Percentiles rank a stretch among this genome's conserved stretches.
Conservation (phyloP, 2,888 invertebrate species). For the Busseola fusca region DNA sequence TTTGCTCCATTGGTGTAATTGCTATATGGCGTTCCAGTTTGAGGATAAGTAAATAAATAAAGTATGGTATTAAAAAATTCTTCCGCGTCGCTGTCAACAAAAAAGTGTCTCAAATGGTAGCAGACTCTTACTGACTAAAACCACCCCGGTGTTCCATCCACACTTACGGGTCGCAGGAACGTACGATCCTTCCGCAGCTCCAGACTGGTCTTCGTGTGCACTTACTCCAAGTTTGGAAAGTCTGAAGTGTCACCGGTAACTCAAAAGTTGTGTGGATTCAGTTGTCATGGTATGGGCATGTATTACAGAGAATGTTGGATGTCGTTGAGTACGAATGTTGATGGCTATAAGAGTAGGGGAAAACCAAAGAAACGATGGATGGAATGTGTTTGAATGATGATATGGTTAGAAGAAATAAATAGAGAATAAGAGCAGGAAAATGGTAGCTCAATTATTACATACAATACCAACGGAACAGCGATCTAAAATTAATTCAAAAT, state of each 20-base stretch:
- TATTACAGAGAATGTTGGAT: background rate
- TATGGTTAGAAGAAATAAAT: background rate
- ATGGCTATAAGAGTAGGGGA: background rate
- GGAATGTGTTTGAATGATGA: background rate
- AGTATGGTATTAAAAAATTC: background rate
- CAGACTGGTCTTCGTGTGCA: background rate
- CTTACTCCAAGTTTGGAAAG: background rate
- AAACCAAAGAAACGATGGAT: background rate
- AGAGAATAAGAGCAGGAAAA: too few relatives aligned
- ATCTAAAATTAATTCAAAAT: constrained; percentile 16
- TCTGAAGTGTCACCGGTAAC: too few relatives aligned
- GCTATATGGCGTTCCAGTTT: too few relatives aligned
- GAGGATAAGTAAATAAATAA: too few relatives aligned
- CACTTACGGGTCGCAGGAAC: too few relatives aligned
- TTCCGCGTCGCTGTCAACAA: background rate
- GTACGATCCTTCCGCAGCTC: too few relatives aligned
- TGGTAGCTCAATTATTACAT: background rate
- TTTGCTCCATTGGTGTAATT: too few relatives aligned
- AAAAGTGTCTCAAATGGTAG: background rate
- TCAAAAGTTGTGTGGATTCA: background rate
- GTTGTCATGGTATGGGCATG: background rate
- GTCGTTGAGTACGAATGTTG: background rate
- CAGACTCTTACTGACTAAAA: too few relatives aligned
- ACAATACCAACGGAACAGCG: constrained; percentile 8
- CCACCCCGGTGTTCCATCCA: too few relatives aligned